A percentile compares a stretch with the other conserved stretches of the same genome.
Conservation (phyloP, 2,797 vertebrate genomes). For the Sandelia bainsii region DNA sequence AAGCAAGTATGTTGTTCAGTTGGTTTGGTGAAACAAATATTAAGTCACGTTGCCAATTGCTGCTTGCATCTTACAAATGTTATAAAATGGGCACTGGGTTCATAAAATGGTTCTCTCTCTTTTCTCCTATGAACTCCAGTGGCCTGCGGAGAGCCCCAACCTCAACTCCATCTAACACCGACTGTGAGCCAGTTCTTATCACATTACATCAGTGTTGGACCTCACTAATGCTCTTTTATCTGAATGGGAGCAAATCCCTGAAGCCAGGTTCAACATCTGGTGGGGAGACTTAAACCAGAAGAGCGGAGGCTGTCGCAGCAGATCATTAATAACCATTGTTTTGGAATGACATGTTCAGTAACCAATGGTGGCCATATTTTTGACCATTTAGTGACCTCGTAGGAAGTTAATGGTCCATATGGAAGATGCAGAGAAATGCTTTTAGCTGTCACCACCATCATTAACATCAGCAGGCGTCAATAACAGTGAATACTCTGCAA, state of each 20-base stretch:
- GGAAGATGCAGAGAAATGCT: too few relatives aligned
- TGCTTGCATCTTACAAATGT: too few relatives aligned
- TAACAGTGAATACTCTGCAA: background rate
- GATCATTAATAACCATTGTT: background rate
- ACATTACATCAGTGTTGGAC: background rate
- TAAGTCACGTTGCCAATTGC: too few relatives aligned
- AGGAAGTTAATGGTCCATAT: background rate
- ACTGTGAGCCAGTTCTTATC: background rate
- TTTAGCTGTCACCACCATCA: too few relatives aligned
- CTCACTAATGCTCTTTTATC: background rate
- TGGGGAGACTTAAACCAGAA: background rate
- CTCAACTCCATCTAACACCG: background rate
- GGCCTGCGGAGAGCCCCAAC: background rate
- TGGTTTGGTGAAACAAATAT: too few relatives aligned
- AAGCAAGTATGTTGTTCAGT: too few relatives aligned
- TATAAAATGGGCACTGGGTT: too few relatives aligned
- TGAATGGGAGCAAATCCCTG: background rate
- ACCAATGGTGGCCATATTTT: background rate
- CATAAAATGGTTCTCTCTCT: too few relatives aligned
- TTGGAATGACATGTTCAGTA: background rate
- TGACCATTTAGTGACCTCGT: background rate
- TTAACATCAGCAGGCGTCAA: background rate
- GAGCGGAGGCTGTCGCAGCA: background rate
- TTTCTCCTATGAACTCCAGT: background rate
- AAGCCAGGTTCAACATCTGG: constrained; percentile 6